Conservation (phyloP, 2,888 invertebrate genomes). For the Cecidostiba fungosa region DNA sequence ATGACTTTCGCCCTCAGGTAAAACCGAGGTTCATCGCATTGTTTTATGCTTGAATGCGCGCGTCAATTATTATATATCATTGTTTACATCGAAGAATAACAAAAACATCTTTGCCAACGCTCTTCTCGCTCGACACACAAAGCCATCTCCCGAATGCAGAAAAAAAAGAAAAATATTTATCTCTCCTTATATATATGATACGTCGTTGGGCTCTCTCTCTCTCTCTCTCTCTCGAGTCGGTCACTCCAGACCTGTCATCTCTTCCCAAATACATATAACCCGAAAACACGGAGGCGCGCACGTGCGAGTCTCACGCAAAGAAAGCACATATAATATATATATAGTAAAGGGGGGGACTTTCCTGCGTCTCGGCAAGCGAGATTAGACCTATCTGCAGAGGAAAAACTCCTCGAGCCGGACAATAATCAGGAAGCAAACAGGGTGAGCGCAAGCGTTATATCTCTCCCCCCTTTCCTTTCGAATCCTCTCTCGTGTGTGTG, state of each 20-base stretch:
- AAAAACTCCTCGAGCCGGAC: conserved; percentile 27
- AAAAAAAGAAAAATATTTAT: conserved; percentile 3
- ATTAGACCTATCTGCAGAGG: not conserved
- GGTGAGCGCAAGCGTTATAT: not conserved
- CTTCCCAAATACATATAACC: not conserved
- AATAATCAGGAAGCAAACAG: conserved; percentile 52
- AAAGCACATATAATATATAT: not conserved
- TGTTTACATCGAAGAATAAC: not conserved
- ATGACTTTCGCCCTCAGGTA: not conserved
- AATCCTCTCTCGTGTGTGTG: conserved; percentile 9
- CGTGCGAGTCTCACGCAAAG: not conserved
- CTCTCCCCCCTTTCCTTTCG: not conserved
- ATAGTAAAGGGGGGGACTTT: not conserved
- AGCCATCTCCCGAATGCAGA: not conserved
- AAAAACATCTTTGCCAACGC: not conserved
- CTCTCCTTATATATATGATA: not conserved
- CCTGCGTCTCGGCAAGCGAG: not conserved
- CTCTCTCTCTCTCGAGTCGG: not conserved
- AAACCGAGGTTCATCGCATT: too few relatives aligned
- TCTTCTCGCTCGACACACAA: not conserved
- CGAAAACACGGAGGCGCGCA: not conserved
- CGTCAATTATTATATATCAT: not conserved
- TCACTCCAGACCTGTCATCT: not conserved
- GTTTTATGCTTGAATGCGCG: not conserved
- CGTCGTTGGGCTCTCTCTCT: too few relatives aligned